These are phyloP conservation scores for Phalacrocorax pelagicus DNA, from an alignment of 2,113 vertebrate genomes.

Conservation along the genomic window DNA sequence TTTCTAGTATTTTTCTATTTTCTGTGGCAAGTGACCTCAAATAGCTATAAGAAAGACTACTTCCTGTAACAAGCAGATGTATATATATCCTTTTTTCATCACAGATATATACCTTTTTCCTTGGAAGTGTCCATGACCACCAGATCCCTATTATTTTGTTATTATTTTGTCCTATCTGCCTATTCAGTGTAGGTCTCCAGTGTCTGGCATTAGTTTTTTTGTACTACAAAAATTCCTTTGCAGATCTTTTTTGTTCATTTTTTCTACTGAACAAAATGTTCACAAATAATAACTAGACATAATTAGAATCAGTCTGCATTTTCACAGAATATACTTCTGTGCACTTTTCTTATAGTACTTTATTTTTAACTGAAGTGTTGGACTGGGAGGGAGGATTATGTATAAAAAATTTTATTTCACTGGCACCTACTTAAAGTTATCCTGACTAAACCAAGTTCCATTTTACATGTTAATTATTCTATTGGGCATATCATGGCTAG, in stretches of 20 bases:
- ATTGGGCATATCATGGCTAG: not conserved
- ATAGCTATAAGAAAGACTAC: not conserved
- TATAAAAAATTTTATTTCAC: not conserved
- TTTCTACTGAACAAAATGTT: not conserved
- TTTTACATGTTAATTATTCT: not conserved
- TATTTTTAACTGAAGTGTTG: not conserved
- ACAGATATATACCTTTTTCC: not conserved
- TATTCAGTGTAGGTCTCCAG: not conserved
- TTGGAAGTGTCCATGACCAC: not conserved
- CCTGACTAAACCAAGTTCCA: not conserved
- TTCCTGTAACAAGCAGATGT: not conserved
- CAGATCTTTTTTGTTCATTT: not conserved
- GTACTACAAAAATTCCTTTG: not conserved
- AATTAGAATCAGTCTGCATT: not conserved
- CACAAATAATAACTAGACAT: not conserved
- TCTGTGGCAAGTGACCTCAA: not conserved
- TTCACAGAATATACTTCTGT: not conserved
- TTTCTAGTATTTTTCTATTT: not conserved
- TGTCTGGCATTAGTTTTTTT: not conserved
- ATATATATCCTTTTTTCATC: not conserved
- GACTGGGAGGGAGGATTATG: not conserved
- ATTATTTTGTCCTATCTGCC: not conserved
- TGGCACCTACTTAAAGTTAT: not conserved
- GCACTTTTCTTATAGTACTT: not conserved
- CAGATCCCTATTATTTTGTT: not conserved